Evolutionary conservation across 1,140 invertebrate species (phyloP), one percentile per base, ranked within the genome.

Genomic region (Chironomus tepperi): DNA sequence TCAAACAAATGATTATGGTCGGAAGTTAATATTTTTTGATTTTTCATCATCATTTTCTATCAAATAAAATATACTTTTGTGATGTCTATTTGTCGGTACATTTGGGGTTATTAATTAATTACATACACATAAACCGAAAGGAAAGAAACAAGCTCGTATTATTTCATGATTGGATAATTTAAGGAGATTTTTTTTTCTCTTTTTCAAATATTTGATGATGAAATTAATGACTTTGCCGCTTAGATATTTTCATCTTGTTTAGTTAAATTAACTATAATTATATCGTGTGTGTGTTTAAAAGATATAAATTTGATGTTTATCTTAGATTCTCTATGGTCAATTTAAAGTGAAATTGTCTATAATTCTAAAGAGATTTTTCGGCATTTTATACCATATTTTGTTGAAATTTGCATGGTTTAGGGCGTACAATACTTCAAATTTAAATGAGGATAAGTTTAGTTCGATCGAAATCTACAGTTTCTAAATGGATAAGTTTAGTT

Each of bases 161-260:
- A n/a, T n/a, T n/a, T n/a, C n/a, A n/a, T 57, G 47, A 57, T 57
- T 57, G 47, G 47, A 57, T 57, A 57, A 57, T 57, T 57, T 57
- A 57, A 34, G 24, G 24, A 34, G 47, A 12, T 57, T 57, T 57
- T 57, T 34, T 57, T n/a, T 57, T 57, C 9, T 15, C 43, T 47
- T 47, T 47, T 2, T 10, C 43, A 10, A 47, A 57, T 57, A 57
- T 57, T 57, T 57, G 47, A 57, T 57, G 47, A 57, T n/a, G 47
- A n/a, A 57, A 57, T 57, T 57, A 57, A 57, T 57, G 12, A 57
- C 15, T 12, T n/a, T 57, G 47, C 47, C 47, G 47, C 47, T 57
- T 57, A 12, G 12, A 57, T 57, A 12, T 57, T n/a, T 57, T 15
- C 47, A 15, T 57, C 47, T 57, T 57, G 47, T 57, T 57, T 57